These are phyloP conservation scores for Odontomyia ornata DNA, from an alignment of 2,888 invertebrate genomes.

Conservation along the genomic window DNA sequence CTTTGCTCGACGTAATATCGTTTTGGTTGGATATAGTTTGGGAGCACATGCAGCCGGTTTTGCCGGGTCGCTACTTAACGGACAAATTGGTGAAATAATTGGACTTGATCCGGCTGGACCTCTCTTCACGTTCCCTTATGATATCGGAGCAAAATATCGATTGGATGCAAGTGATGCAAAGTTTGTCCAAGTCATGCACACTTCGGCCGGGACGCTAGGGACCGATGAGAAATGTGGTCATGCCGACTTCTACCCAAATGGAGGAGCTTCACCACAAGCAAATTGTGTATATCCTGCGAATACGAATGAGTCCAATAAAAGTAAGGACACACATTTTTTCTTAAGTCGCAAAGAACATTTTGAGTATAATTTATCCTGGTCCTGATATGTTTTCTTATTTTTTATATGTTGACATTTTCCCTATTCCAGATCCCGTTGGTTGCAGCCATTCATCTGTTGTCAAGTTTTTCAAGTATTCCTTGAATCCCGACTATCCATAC, in stretches of 20 bases:
- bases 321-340: conserved; percentile 51
- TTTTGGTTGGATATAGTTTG: conserved; percentile 61
- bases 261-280: conserved; percentile 59
- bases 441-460: conserved; percentile 62
- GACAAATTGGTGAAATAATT: conserved; percentile 61
- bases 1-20: conserved; percentile 58
- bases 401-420: neutral
- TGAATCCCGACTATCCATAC: conserved; percentile 59
- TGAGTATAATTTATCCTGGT: neutral
- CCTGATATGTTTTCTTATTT: neutral
- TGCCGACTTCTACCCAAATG: conserved; percentile 63
- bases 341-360: too few relatives aligned
- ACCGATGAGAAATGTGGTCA: conserved; percentile 60
- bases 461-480: conserved; percentile 60
- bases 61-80: conserved; percentile 58
- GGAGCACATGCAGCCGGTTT: conserved; percentile 63
- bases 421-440: conserved; percentile 58
- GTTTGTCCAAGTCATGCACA: conserved; percentile 62
- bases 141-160: conserved; percentile 58
- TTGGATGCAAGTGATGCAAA: conserved; percentile 59
- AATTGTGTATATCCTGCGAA: conserved; percentile 57
- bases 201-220: conserved; percentile 60
- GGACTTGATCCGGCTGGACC: conserved; percentile 64
- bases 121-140: conserved; percentile 60
- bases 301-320: conserved; percentile 57